Percentiles rank a stretch among this genome's conserved stretches.
These are phyloP conservation scores for Carassius gibelio DNA, from an alignment of 2,113 vertebrate genomes.

Conservation along the genomic window DNA sequence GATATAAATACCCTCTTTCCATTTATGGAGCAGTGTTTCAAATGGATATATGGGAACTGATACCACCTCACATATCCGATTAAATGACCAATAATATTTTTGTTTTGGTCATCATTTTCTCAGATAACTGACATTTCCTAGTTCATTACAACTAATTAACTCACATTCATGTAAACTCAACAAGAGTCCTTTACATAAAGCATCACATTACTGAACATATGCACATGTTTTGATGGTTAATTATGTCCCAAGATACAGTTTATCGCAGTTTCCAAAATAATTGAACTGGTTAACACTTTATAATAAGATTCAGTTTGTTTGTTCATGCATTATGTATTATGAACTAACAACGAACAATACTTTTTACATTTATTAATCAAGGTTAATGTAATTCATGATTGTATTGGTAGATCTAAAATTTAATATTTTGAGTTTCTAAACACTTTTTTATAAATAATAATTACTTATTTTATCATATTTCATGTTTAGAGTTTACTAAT, in stretches of 20 bases:
- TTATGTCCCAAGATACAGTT: neutral
- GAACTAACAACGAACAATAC: neutral
- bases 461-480: neutral
- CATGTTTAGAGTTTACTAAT: neutral
- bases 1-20: slow-evolving; percentile 78
- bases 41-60: slow-evolving; percentile 55
- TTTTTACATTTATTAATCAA: neutral
- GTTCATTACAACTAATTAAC: neutral
- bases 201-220: neutral
- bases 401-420: neutral
- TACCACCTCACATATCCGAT: slow-evolving; percentile 27
- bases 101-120: slow-evolving; percentile 28
- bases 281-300: slow-evolving; percentile 6
- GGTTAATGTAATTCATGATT: neutral
- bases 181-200: neutral
- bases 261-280: neutral
- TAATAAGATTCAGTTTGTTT: neutral
- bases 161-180: neutral
- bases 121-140: neutral
- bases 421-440: no score
- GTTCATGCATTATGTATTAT: neutral
- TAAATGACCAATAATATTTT: slow-evolving; percentile 30
- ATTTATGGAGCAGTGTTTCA: slow-evolving; percentile 74
- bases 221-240: slow-evolving; percentile 19
- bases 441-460: neutral